Evolutionary conservation across 2,113 vertebrate species (phyloP), one percentile per base, ranked within the genome.

Genomic region (Tupaia chinensis): DNA sequence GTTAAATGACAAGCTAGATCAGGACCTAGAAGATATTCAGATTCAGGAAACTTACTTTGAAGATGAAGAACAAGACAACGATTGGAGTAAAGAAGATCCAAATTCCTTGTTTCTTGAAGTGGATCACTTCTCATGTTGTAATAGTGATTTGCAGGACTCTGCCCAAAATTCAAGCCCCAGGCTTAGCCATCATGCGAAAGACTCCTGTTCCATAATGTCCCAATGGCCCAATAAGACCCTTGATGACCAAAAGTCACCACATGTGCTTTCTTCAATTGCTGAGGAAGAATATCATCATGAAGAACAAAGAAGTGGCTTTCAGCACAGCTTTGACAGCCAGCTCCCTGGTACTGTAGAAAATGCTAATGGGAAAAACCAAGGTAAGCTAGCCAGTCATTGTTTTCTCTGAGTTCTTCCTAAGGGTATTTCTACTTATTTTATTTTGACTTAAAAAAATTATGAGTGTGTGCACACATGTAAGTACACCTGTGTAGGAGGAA

Each of bases 251-350:
- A 97, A 98, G 74, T 23, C 65, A 0, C 78, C 53, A 9, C 97
- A 97, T 68, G 84, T 54, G 11, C 98, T 99, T 95, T 98, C 98
- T 93, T 97, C 98, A 89, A 98, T 99, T 9, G 84, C 98, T n/a
- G 99, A 99, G 92, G 98, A 99, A 96, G 97, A 98, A 65, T 97
- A 97, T 93, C 97, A 98, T 22, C 95, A 97, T 94, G 97, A 97
- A 94, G 19, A 95, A 82, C 97, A 93, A 90, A 96, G 60, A 68
- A 89, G 78, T 92, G 94, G 23, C 74, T 83, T 54, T 44, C 81
- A 97, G 66, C 83, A 65, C 34, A 87, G 87, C 91, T 56, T 94
- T 96, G 97, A 95, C 91, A 94, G 76, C 73, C 92, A 97, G 93
- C 69, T 93, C 69, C 90, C 94, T 96, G 95, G 83, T 96, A 95